These are phyloP conservation scores for Oryctolagus cuniculus DNA, from an alignment of 2,113 vertebrate genomes.

Conservation along the genomic window DNA sequence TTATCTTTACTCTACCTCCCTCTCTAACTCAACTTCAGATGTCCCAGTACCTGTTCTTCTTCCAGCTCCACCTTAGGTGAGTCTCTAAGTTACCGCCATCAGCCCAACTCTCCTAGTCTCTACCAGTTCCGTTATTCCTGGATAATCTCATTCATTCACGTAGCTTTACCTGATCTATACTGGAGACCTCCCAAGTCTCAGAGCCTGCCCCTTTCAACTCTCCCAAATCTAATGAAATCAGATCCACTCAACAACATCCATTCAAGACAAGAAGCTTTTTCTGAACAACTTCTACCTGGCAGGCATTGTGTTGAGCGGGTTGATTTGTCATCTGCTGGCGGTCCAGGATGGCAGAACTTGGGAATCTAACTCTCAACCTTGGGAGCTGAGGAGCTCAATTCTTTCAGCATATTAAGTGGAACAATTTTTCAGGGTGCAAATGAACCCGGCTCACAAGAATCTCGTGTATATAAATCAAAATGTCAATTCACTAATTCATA, in stretches of 20 bases:
- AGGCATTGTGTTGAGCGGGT: neutral
- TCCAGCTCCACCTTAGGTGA: neutral
- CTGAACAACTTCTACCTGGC: neutral
- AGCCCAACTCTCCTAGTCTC: neutral
- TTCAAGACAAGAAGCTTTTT: neutral
- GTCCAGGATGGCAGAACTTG: neutral
- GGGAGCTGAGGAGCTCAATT: slow-evolving; percentile 44
- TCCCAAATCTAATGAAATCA: slow-evolving; percentile 32
- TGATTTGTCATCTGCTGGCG: neutral
- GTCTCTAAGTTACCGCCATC: neutral
- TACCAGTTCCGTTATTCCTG: neutral
- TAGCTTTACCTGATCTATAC: neutral
- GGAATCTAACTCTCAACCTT: neutral
- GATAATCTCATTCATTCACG: neutral
- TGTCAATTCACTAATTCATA: slow-evolving; percentile 71
- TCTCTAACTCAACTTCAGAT: neutral
- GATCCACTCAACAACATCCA: neutral
- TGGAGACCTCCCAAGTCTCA: neutral
- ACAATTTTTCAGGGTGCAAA: slow-evolving; percentile 52
- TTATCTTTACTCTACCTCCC: neutral
- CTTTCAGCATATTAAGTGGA: slow-evolving; percentile 49
- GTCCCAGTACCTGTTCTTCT: neutral
- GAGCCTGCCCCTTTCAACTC: neutral
- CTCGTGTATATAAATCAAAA: slow-evolving; percentile 74
- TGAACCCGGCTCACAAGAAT: slow-evolving; percentile 67